A percentile compares a stretch with the other conserved stretches of the same genome.
Conservation (phyloP, 2,113 vertebrate species). For the Lichenostomus cassidix region DNA sequence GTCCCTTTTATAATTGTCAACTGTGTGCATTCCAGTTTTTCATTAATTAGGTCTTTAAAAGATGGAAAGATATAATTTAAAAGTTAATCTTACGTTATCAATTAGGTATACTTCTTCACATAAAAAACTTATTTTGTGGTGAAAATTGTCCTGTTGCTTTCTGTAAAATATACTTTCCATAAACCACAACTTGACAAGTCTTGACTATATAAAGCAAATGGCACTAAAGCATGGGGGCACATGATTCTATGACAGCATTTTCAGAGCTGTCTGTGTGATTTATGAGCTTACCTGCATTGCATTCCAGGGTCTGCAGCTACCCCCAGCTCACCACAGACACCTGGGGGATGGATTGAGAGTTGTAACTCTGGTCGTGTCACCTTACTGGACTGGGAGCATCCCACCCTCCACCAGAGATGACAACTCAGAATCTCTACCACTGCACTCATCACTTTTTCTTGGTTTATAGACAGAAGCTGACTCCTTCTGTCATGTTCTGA, state of each 20-base stretch:
- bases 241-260: background rate
- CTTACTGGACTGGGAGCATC: background rate
- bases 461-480: background rate
- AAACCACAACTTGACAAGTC: background rate
- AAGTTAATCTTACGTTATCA: background rate
- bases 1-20: background rate
- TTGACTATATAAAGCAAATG: background rate
- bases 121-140: background rate
- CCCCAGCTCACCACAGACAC: background rate
- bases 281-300: background rate
- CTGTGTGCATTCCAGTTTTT: background rate
- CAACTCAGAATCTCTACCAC: background rate
- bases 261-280: background rate
- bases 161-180: background rate
- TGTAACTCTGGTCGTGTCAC: background rate
- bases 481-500: background rate
- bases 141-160: background rate
- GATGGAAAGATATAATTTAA: background rate
- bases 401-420: background rate
- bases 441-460: background rate
- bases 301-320: background rate
- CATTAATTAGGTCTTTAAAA: background rate
- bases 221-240: background rate
- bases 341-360: background rate
- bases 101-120: background rate